Evolutionary conservation across 2,113 vertebrate genomes (phyloP), one percentile per base, ranked within the genome.

Genomic region (Scopus umbretta): DNA sequence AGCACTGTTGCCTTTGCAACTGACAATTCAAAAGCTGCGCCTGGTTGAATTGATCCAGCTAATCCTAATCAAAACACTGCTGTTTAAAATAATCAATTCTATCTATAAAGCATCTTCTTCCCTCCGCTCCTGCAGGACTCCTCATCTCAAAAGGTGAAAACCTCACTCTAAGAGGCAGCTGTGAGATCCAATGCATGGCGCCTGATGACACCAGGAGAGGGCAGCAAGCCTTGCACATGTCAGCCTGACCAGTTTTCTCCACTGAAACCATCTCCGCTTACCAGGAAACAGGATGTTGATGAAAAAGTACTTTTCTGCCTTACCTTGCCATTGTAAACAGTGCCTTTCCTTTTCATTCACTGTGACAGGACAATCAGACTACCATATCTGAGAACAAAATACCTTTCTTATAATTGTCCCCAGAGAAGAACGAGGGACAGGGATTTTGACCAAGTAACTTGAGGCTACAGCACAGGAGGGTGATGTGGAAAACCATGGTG

Each of bases 171-270:
- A 49, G 34, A 47, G 27, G 76, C 67, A 95, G 86, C 63, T 36
- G 42, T 25, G 66, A 53, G 55, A 71, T 56, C 13, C 22, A 29
- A 2, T 12, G 19, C 20, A 1, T 3, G 18, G 50, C 38, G 5
- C 2, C 19, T 10, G 63, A 38, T 47, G 61, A 56, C 52, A 58
- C 92, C 97, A 82, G 67, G 52, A 97, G 96, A 97, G 96, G 94
- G 95, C 95, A 94, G 92, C 94, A 96, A 74, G 94, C 18, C 30
- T 59, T 21, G 0, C 67, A 42, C 12, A 0, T 32, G 40, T 68
- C 93, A 72, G 6, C 72, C 79, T 52, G 45, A 40, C 50, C 68
- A 11, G 66, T 52, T 62, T 62, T 42, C 73, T 86, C 62, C n/a
- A 12, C 1, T 65, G 50, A 90, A 83, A 67, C 38, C 45, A 22